A percentile compares a stretch with the other conserved stretches of the same genome.
These are phyloP conservation scores for Eleginops maclovinus DNA, from an alignment of 2,113 vertebrate species.

Conservation along the genomic window DNA sequence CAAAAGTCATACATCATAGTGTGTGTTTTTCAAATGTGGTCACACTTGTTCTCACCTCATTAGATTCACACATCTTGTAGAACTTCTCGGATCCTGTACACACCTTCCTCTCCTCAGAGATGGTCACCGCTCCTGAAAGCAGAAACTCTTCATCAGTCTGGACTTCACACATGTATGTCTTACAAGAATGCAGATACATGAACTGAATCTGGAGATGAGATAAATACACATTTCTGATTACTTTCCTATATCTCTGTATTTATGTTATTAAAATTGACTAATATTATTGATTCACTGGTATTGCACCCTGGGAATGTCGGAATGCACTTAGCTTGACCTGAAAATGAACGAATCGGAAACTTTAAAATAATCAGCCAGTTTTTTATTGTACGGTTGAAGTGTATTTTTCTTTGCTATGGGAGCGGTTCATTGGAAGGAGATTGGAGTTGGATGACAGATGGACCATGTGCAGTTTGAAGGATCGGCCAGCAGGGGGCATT, in stretches of 20 bases:
- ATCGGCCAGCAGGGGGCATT: conserved; percentile 36
- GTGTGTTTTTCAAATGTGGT: background rate
- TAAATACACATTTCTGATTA: background rate
- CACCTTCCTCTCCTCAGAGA: conserved; percentile 93
- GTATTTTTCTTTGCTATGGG: background rate
- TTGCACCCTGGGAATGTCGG: conserved; percentile 4
- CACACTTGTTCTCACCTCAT: conserved; percentile 86
- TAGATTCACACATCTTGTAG: conserved; percentile 95
- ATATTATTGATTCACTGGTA: background rate
- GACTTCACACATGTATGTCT: background rate
- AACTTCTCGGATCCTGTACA: conserved; percentile 93
- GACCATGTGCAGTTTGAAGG: background rate
- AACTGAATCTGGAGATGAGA: no score
- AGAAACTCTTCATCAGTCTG: background rate
- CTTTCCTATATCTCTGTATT: background rate
- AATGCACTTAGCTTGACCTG: background rate
- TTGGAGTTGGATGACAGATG: background rate
- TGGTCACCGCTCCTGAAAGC: conserved; percentile 89
- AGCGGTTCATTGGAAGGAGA: background rate
- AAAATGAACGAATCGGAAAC: background rate
- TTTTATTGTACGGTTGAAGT: background rate
- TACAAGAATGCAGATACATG: background rate
- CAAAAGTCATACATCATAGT: background rate
- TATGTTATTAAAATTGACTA: background rate
- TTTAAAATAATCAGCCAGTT: background rate